Evolutionary conservation across 2,888 invertebrate genomes (phyloP), one percentile per base, ranked within the genome.

Genomic region (Pseudococcus viburni): DNA sequence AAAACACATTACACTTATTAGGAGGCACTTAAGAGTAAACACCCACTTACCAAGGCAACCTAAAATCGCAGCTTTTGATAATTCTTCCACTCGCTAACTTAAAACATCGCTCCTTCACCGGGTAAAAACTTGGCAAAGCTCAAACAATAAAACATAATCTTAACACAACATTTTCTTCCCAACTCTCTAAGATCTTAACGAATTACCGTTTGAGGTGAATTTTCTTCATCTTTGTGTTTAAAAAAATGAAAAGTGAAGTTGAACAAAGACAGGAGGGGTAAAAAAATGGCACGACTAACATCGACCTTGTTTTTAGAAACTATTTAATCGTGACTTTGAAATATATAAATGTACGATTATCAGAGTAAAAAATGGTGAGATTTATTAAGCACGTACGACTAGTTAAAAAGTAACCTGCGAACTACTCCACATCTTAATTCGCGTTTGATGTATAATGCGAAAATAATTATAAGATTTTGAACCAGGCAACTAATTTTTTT

Each of bases 391-490:
- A 77, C 77, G 77, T 77, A 39, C 22, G 15, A 77, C 77, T 77
- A 77, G 77, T 77, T 77, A 77, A 77, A 77, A 12, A 12, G 33
- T 39, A 77, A 33, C 77, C n/a, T 33, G 77, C 77, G 39, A 77
- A 77, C 39, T 77, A 77, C 73, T 77, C 73, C 39, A 77, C 77
- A 77, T 39, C 77, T 77, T 77, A 77, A 77, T 77, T 77, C 77
- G 77, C 33, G 77, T 77, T 77, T 77, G 39, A 77, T 77, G 77
- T 64, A 22, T 77, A 77, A 77, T 77, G 77, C 77, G 77, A 77
- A 77, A 77, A 77, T 77, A 39, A 77, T 77, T 77, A 77, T 77
- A 39, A 77, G 39, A 77, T 39, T 77, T 12, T 17, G 39, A 39
- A 77, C 15, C 19, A 3, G 33, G 15, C 39, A 39, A 77, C 77